phyloP scores from a whole-genome alignment of 1,140 invertebrate genomes.

The Nasonia vitripennis region DNA sequence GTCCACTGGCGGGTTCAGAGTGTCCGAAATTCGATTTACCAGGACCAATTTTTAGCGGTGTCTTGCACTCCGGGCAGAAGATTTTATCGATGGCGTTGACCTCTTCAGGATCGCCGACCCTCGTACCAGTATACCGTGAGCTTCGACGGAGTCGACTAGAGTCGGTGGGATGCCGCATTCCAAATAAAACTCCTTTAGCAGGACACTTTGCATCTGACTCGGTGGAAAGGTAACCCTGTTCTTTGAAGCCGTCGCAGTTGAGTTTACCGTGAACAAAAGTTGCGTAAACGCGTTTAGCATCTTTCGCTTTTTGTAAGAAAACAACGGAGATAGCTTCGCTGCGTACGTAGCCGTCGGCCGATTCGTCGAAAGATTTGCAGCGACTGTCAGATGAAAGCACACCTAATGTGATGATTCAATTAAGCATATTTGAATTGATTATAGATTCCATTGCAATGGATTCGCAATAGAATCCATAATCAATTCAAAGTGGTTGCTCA shows the following conservation, averaged over 20 bases:
- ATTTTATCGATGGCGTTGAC: conserved; percentile 86
- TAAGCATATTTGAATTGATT: background rate
- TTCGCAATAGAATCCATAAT: too few species aligned
- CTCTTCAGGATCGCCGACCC: conserved; percentile 89
- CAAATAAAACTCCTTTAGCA: conserved; percentile 88
- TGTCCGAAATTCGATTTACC: conserved; percentile 95
- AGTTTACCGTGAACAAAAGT: conserved; percentile 80
- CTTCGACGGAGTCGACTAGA: conserved; percentile 87
- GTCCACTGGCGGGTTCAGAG: conserved; percentile 89
- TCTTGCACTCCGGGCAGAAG: conserved; percentile 81
- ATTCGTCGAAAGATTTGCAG: conserved; percentile 92
- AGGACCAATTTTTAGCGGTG: conserved; percentile 87
- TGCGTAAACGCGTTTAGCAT: conserved; percentile 85
- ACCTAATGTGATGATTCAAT: conserved; percentile 68
- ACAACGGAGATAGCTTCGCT: conserved; percentile 85
- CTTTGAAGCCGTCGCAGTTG: conserved; percentile 87
- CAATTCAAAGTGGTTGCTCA: too few species aligned
- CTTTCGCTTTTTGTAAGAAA: conserved; percentile 86
- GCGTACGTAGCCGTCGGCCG: conserved; percentile 82
- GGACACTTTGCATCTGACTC: conserved; percentile 84
- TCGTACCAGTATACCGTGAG: conserved; percentile 90
- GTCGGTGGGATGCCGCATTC: conserved; percentile 85
- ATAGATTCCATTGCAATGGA: too few species aligned
- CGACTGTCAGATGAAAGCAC: conserved; percentile 88
- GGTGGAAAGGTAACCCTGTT: conserved; percentile 92